Evolutionary conservation across 2,797 vertebrate species (phyloP), one percentile per base, ranked within the genome.

Genomic region (Ammospiza maritima): DNA sequence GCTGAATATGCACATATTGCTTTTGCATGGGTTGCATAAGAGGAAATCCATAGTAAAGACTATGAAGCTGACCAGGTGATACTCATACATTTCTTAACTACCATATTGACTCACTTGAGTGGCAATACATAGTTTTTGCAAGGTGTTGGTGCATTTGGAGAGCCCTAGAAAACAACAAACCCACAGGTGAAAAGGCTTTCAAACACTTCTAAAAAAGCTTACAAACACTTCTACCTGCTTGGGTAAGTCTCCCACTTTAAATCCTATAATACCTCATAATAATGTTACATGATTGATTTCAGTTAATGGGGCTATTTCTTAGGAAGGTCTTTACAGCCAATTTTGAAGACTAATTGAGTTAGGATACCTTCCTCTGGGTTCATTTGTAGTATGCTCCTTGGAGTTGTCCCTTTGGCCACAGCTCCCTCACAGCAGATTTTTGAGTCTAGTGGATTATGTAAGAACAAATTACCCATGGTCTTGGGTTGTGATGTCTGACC

Each of bases 181-280:
- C 3, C 16, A 40, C 6, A 4, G 6, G 12, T 58, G 36, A 58
- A 57, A 42, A 76, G 58, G 15, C 6, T 40, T 62, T 38, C 36
- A 38, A 38, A 11, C 36, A 38, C 36, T 38, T 38, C 36, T 38
- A 38, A 38, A 38, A 38, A 38, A 38, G 36, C 36, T 38, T 72
- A 5, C 16, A 14, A 64, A 14, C 42, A 29, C 17, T 26, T 10
- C 9, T 32, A 15, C 9, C 15, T 6, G 0, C 26, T 74, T 1
- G 1, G 21, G 0, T 34, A 48, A 34, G 23, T 50, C 61, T 57
- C 34, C 44, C 42, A 27, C 60, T 42, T 38, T 29, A 73, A 47
- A 45, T 32, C 7, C 25, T 75, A 1, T 34, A 80, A 83, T 3
- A 18, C 8, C 11, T 66, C 2, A 0, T 13, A 48, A 8, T 57